A percentile compares a stretch with the other conserved stretches of the same genome.
These are phyloP conservation scores for Colinus virginianus DNA, from an alignment of 2,113 vertebrate species.

Conservation along the genomic window DNA sequence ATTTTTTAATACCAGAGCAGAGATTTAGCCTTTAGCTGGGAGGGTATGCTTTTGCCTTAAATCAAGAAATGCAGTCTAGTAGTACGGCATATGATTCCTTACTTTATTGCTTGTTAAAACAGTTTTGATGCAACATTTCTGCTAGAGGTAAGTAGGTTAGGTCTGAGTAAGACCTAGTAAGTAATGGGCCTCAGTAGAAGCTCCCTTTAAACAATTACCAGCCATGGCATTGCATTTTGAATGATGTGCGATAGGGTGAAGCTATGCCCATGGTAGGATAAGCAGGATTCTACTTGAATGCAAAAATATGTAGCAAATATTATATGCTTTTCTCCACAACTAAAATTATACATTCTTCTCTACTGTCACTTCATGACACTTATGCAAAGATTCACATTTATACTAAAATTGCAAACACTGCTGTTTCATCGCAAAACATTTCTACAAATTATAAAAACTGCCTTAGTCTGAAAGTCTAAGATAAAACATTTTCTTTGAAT, in stretches of 20 bases:
- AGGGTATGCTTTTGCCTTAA: neutral
- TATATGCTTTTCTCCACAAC: neutral
- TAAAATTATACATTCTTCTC: neutral
- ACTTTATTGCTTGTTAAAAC: neutral
- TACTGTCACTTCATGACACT: neutral
- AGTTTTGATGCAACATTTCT: neutral
- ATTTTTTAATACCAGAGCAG: neutral
- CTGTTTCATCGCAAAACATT: neutral
- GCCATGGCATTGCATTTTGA: neutral
- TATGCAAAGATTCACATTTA: neutral
- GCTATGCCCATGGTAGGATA: neutral
- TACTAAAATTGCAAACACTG: neutral
- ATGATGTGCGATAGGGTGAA: neutral
- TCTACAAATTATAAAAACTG: conserved; percentile 22
- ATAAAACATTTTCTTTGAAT: conserved; percentile 53
- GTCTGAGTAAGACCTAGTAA: neutral
- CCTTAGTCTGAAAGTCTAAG: conserved; percentile 49
- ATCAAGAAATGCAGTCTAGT: neutral
- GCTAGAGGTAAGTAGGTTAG: neutral
- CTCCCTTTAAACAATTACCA: neutral
- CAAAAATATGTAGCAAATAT: neutral
- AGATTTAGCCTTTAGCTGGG: neutral
- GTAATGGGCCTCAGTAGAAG: neutral
- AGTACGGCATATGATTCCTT: neutral
- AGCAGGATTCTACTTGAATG: neutral